These are phyloP conservation scores for Rhincodon typus DNA, from an alignment of 2,797 vertebrate genomes.

Conservation along the genomic window DNA sequence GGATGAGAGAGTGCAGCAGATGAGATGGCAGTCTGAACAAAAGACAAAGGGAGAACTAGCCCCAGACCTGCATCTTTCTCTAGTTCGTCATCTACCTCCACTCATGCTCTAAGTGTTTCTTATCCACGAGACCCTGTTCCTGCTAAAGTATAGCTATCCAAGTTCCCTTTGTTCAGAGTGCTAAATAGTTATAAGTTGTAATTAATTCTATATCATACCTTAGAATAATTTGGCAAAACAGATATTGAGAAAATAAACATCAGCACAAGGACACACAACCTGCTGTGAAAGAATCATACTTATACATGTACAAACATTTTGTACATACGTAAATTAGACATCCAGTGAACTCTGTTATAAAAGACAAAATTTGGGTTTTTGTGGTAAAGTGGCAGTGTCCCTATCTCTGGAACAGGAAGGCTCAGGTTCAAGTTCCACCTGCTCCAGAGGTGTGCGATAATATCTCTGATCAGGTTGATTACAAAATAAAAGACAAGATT, in stretches of 20 bases:
- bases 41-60: neutral
- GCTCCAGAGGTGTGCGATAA: too few species aligned
- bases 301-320: neutral
- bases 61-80: neutral
- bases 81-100: neutral
- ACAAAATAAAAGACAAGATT: too few species aligned
- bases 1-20: too few species aligned
- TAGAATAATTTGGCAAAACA: neutral
- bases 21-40: too few species aligned
- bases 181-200: neutral
- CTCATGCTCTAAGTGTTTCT: neutral
- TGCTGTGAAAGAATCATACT: neutral
- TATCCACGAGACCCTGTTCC: neutral
- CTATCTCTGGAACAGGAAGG: too few species aligned
- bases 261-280: neutral
- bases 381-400: too few species aligned
- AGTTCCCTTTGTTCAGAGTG: neutral
- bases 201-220: neutral
- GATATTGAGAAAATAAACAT: neutral
- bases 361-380: neutral
- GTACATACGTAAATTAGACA: neutral
- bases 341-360: neutral
- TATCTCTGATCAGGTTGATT: too few species aligned
- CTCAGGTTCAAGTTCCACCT: too few species aligned
- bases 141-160: neutral